phyloP scores from a whole-genome alignment of 2,113 vertebrate genomes.

The Eonycteris spelaea region DNA sequence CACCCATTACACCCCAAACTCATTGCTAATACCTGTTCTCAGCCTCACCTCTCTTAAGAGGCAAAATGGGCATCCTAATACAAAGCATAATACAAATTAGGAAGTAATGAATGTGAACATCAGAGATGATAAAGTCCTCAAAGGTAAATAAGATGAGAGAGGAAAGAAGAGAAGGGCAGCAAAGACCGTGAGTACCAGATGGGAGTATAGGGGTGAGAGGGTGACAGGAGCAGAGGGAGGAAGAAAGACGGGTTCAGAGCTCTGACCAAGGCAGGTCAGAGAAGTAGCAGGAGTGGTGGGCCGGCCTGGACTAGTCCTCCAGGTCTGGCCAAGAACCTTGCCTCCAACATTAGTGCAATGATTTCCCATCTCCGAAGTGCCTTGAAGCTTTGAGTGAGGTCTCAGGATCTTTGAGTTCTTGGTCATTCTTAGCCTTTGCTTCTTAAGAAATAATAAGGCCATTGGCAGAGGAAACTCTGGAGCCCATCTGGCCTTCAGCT shows the following conservation, averaged over 20 bases:
- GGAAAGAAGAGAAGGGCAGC: background rate
- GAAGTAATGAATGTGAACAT: background rate
- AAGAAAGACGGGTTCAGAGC: background rate
- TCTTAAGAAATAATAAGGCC: background rate
- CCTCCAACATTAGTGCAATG: background rate
- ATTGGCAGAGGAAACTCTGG: background rate
- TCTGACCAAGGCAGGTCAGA: background rate
- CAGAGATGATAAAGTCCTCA: background rate
- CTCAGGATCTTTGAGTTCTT: slow-evolving; percentile 1
- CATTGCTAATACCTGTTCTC: background rate
- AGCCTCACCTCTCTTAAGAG: background rate
- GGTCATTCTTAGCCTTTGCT: background rate
- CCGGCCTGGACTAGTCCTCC: background rate
- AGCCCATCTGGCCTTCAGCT: background rate
- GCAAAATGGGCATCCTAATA: background rate
- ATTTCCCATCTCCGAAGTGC: background rate
- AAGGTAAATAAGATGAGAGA: background rate
- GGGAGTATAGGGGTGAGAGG: background rate
- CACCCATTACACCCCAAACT: background rate
- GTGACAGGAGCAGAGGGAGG: background rate
- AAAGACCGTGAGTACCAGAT: background rate
- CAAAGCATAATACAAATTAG: background rate
- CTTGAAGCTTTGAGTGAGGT: background rate
- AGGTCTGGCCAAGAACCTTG: background rate
- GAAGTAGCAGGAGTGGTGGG: background rate